These are phyloP conservation scores for Chaetorhynchus papuensis DNA, from an alignment of 2,113 vertebrate species.

Conservation along the genomic window DNA sequence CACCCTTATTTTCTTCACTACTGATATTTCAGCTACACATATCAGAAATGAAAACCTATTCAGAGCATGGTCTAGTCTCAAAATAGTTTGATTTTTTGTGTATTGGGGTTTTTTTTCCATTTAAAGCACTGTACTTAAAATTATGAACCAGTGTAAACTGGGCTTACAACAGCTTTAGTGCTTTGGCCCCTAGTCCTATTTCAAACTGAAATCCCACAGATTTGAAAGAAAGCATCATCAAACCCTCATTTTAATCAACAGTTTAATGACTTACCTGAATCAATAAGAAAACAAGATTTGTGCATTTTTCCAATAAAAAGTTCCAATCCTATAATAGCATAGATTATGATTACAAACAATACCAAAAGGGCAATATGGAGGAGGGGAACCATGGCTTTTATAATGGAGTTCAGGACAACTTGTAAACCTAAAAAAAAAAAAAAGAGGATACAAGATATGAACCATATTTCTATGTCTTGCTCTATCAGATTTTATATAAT, in stretches of 20 bases:
- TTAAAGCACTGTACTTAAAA: neutral
- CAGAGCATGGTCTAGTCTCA: neutral
- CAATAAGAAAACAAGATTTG: conserved; percentile 89
- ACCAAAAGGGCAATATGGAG: conserved; percentile 99
- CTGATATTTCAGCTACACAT: neutral
- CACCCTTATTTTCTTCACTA: neutral
- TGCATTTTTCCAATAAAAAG: conserved; percentile 99
- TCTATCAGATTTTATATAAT: neutral
- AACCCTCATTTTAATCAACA: neutral
- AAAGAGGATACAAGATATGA: neutral
- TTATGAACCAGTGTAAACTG: neutral
- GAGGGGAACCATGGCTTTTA: conserved; percentile 99
- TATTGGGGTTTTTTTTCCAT: neutral
- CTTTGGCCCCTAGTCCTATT: neutral
- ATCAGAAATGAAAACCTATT: neutral
- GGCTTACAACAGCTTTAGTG: neutral
- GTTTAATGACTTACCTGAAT: conserved; percentile 78
- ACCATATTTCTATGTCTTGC: neutral
- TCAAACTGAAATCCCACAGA: neutral
- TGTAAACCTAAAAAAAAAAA: conserved; percentile 88
- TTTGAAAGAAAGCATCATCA: neutral
- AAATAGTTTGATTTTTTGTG: neutral
- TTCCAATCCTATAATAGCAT: conserved; percentile 99
- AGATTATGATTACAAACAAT: conserved; percentile 99
- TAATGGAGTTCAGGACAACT: conserved; percentile 99